Evolutionary conservation across 2,797 vertebrate species (phyloP), one percentile per base, ranked within the genome.

Genomic region (Coluber constrictor): DNA sequence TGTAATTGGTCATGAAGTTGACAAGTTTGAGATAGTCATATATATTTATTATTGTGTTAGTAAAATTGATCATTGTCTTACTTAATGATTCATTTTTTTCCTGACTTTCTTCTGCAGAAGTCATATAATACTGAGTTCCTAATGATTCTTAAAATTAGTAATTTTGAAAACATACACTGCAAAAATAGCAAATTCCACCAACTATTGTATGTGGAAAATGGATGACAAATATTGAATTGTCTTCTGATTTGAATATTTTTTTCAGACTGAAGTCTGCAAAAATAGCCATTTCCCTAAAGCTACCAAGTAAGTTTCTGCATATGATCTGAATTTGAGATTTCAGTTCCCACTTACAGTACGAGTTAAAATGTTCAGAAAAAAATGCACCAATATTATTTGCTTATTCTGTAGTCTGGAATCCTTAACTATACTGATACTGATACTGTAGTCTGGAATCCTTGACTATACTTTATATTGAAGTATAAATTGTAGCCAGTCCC

Each of bases 161-260:
- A n/a, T 18, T 70, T 86, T 63, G 51, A 86, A 92, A 91, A 86
- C 8, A 66, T 23, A 56, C 66, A 93, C 27, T 25, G 32, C 6
- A 57, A 55, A 74, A 74, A 51, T 10, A 1, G 18, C 11, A n/a
- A 47, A 2, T 47, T 15, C 51, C 87, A 63, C 9, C 13, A 88
- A 74, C 32, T 29, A 5, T 13, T 25, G 5, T 55, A 12, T 0
- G 3, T 37, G 20, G 20, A 63, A 86, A 7, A n/a, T 13, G 92
- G 83, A 0, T 55, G 20, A 61, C 43, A 10, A 11, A 5, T 59
- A 74, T 16, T 2, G 1, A 70, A 83, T 87, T 0, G 87, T 29
- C 6, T 59, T 57, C 15, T 55, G 0, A 79, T n/a, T 55, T 79
- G 20, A 88, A 60, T 5, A 88, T 43, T 74, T 8, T 25, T 32